Percentiles rank a stretch among this genome's conserved stretches.
Conservation (phyloP, 1,140 invertebrate species). For the Aporrectodea caliginosa region DNA sequence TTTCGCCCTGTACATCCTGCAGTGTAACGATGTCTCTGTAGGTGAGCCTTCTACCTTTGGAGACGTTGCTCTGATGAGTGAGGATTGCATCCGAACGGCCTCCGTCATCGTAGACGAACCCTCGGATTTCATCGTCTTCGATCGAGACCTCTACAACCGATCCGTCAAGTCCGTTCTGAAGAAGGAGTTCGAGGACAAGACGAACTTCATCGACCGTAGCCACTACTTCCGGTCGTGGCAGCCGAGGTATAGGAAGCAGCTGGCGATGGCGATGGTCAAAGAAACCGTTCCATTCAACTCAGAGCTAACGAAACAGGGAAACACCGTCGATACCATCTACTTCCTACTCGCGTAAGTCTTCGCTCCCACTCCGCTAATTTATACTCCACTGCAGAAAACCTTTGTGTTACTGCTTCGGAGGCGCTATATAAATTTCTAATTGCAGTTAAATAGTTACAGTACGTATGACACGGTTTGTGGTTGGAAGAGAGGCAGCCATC, state of each 20-base stretch:
- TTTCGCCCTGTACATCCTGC: no score
- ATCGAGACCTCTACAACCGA: slow-evolving; percentile 12
- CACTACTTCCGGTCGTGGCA: slow-evolving; percentile 38
- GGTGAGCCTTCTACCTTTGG: slow-evolving; percentile 47
- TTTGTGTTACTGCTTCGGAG: no score
- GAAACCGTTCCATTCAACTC: slow-evolving; percentile 47
- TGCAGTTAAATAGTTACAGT: no score
- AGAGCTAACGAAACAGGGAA: slow-evolving; percentile 46
- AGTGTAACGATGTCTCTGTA: no score
- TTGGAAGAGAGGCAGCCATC: no score
- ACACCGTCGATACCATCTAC: slow-evolving; percentile 45
- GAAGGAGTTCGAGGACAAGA: slow-evolving; percentile 41
- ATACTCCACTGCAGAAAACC: no score
- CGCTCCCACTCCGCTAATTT: no score
- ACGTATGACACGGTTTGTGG: no score
- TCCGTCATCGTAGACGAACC: slow-evolving; percentile 47
- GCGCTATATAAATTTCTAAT: no score
- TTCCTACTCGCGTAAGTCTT: slow-evolving; percentile 44
- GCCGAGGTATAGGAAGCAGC: slow-evolving; percentile 52
- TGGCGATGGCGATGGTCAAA: slow-evolving; percentile 52
- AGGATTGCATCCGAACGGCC: slow-evolving; percentile 49
- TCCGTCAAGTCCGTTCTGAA: slow-evolving; percentile 41
- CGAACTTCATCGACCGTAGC: slow-evolving; percentile 19
- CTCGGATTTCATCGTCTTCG: slow-evolving; percentile 38
- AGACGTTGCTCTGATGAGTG: slow-evolving; percentile 49